Conservation (phyloP, 35 echinoderm and acorn worm species). For the Apostichopus japonicus region DNA sequence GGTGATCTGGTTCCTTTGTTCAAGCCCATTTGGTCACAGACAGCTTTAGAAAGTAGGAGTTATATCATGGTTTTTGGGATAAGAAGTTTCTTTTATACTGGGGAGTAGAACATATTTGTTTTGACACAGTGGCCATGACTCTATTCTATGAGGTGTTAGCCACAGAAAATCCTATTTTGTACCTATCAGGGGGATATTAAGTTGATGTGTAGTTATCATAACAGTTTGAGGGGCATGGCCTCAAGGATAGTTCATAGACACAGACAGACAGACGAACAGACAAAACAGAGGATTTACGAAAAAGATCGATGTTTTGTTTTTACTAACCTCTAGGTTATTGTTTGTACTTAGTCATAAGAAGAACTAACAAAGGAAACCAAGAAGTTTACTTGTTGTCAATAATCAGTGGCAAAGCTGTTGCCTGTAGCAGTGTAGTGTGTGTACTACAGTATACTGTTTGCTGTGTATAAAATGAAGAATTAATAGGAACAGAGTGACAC, state of each 20-base stretch:
- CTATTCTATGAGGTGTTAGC: neutral
- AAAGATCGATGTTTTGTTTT: neutral
- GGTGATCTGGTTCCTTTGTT: neutral
- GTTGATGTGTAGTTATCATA: neutral
- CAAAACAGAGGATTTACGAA: neutral
- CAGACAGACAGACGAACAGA: neutral
- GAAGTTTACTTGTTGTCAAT: no score
- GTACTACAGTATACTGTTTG: no score
- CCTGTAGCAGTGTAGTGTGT: no score
- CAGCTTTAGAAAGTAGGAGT: neutral
- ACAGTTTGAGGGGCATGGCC: neutral
- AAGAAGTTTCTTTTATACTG: neutral
- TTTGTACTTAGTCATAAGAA: no score
- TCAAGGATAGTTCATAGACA: neutral
- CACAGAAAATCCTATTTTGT: neutral
- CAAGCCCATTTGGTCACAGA: neutral
- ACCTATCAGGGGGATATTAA: neutral
- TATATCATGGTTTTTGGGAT: neutral
- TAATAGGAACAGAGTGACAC: no score
- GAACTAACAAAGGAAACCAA: no score
- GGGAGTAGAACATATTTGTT: neutral
- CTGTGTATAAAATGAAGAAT: no score
- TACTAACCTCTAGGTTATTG: neutral
- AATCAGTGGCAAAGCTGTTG: no score
- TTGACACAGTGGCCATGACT: neutral